phyloP scores from a whole-genome alignment of 1,140 invertebrate species.

The Neotoxoptera formosana region DNA sequence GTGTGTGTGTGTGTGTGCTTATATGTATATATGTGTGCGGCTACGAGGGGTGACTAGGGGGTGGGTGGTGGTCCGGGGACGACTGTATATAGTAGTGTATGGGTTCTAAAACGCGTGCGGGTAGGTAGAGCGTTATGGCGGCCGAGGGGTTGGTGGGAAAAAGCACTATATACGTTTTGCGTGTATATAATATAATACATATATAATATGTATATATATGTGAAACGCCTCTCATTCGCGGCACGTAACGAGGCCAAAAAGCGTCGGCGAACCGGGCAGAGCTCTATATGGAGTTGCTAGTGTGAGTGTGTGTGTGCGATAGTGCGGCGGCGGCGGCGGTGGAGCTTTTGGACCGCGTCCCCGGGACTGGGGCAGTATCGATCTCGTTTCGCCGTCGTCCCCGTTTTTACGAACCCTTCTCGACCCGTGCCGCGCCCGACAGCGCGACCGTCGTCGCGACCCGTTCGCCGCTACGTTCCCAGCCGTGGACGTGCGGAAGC shows the following conservation, averaged over 20 bases:
- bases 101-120: neutral
- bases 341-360: conserved; percentile 54
- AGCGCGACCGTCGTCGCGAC: neutral
- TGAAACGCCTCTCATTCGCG: conserved; percentile 47
- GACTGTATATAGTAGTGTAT: neutral
- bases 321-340: neutral
- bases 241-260: conserved; percentile 53
- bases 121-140: neutral
- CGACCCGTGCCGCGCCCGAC: neutral
- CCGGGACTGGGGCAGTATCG: conserved; percentile 56
- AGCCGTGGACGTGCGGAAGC: neutral
- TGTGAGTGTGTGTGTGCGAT: neutral
- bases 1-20: too few relatives aligned
- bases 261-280: conserved; percentile 51
- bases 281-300: conserved; percentile 2
- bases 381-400: conserved; percentile 42
- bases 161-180: neutral
- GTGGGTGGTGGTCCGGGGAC: neutral
- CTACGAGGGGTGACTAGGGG: neutral
- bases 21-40: neutral
- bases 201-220: conserved; percentile 17
- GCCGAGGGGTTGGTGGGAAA: neutral
- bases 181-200: neutral
- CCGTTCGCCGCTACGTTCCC: neutral
- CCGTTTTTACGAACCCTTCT: conserved; percentile 29